Conservation (phyloP, 1,140 invertebrate genomes). For the Ceratosolen fusciceps region DNA sequence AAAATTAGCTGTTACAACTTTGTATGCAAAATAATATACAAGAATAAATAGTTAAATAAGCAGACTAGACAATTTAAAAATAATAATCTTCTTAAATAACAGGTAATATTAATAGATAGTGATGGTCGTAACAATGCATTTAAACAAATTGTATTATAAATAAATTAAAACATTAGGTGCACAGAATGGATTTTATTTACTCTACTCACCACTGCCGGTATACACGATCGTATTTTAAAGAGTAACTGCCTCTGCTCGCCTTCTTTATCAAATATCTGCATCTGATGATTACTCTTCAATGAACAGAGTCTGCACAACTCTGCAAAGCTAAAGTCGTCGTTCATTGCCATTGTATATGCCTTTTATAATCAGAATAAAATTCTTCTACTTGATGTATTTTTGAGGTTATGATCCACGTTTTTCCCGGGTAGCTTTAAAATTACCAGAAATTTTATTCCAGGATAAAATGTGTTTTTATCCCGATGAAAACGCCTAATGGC, state of each 20-base stretch:
- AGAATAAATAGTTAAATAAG: too few relatives aligned
- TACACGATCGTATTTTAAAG: slow-evolving; percentile 78
- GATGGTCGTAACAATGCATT: too few relatives aligned
- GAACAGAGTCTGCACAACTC: slow-evolving; percentile 80
- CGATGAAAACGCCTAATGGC: neutral
- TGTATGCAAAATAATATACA: neutral
- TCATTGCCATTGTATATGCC: slow-evolving; percentile 72
- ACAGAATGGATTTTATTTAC: neutral
- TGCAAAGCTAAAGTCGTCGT: slow-evolving; percentile 78
- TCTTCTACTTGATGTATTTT: neutral
- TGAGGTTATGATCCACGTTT: slow-evolving; percentile 42
- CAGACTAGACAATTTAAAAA: too few relatives aligned
- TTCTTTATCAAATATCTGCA: slow-evolving; percentile 80
- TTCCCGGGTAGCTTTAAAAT: slow-evolving; percentile 25
- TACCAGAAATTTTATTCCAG: neutral
- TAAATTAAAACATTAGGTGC: slow-evolving; percentile 38
- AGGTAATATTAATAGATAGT: too few relatives aligned
- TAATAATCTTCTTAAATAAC: too few relatives aligned
- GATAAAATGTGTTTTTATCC: neutral
- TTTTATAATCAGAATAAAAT: neutral
- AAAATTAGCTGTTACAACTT: neutral
- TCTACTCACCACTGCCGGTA: slow-evolving; percentile 76
- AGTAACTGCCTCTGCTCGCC: slow-evolving; percentile 79
- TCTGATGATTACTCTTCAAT: slow-evolving; percentile 75
- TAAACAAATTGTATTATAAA: too few relatives aligned